phyloP scores from a whole-genome alignment of 2,797 vertebrate species.

The Allochrocebus solatus region DNA sequence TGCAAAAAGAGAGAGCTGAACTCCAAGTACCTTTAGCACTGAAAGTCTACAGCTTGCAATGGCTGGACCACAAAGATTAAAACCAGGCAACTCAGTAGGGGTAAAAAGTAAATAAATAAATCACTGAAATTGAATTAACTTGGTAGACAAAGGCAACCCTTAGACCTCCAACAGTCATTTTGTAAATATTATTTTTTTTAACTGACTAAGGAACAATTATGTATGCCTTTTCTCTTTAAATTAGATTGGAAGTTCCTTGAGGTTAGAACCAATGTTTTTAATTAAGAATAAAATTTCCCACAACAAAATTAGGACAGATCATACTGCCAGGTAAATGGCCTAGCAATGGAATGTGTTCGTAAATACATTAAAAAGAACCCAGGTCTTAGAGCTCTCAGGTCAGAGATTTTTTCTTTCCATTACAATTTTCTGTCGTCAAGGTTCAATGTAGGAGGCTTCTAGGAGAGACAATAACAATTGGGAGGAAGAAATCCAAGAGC shows the following conservation, averaged over 20 bases:
- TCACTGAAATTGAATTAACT: not conserved
- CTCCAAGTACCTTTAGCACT: not conserved
- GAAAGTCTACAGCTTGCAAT: not conserved
- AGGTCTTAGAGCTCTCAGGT: not conserved
- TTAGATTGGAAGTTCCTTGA: conserved; percentile 45
- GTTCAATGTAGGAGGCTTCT: not conserved
- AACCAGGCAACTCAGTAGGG: not conserved
- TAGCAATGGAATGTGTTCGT: not conserved
- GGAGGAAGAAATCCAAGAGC: not conserved
- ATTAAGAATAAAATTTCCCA: conserved; percentile 31
- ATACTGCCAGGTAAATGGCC: not conserved
- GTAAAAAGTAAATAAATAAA: too few relatives aligned
- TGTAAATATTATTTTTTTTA: conserved; percentile 48
- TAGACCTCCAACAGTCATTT: conserved; percentile 21
- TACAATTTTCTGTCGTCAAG: not conserved
- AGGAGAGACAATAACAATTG: not conserved
- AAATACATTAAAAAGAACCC: not conserved
- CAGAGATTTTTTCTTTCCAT: not conserved
- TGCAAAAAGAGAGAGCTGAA: not conserved
- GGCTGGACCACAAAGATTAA: not conserved
- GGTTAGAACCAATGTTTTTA: conserved; percentile 9
- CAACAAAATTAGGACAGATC: not conserved
- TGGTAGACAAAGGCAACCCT: not conserved
- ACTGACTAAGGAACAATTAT: not conserved
- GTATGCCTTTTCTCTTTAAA: conserved; percentile 27